These are phyloP conservation scores for Labeo rohita DNA, from an alignment of 2,113 vertebrate genomes.

Conservation along the genomic window DNA sequence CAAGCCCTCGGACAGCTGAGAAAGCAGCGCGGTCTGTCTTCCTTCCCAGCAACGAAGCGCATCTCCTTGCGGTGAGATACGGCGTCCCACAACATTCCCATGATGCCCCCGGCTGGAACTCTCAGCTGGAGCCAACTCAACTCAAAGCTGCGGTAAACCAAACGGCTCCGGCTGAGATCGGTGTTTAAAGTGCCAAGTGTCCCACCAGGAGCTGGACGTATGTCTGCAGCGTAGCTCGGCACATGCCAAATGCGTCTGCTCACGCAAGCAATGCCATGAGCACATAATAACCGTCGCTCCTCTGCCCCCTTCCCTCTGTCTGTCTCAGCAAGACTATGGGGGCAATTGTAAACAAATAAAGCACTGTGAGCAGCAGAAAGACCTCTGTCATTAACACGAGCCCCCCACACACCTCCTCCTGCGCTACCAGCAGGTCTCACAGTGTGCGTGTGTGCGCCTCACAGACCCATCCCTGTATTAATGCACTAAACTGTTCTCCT, in stretches of 20 bases:
- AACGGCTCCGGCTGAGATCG: background rate
- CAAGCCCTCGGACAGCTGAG: conserved; percentile 74
- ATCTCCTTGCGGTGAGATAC: conserved; percentile 67
- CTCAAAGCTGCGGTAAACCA: background rate
- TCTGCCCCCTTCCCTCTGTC: conserved; percentile 38
- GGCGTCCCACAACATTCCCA: conserved; percentile 63
- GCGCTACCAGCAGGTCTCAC: conserved; percentile 60
- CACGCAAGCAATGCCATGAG: conserved; percentile 67
- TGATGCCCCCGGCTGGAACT: conserved; percentile 9
- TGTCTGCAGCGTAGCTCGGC: conserved; percentile 65
- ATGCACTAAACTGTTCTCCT: conserved; percentile 60
- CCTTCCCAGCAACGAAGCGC: conserved; percentile 57
- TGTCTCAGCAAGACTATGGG: conserved; percentile 52
- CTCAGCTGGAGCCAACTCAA: conserved; percentile 2
- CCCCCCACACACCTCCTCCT: conserved; percentile 52
- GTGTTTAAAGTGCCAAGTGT: conserved; percentile 17
- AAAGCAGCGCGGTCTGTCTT: conserved; percentile 69
- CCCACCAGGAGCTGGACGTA: conserved; percentile 56
- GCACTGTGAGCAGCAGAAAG: conserved; percentile 75
- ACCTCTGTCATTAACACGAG: conserved; percentile 71
- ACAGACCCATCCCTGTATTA: conserved; percentile 51
- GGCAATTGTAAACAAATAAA: conserved; percentile 72
- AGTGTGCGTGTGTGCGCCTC: conserved; percentile 43
- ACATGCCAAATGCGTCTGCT: conserved; percentile 63
- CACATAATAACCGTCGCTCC: conserved; percentile 66